Evolutionary conservation across 2,113 vertebrate species (phyloP).

Genomic region (Archilochus colubris): DNA sequence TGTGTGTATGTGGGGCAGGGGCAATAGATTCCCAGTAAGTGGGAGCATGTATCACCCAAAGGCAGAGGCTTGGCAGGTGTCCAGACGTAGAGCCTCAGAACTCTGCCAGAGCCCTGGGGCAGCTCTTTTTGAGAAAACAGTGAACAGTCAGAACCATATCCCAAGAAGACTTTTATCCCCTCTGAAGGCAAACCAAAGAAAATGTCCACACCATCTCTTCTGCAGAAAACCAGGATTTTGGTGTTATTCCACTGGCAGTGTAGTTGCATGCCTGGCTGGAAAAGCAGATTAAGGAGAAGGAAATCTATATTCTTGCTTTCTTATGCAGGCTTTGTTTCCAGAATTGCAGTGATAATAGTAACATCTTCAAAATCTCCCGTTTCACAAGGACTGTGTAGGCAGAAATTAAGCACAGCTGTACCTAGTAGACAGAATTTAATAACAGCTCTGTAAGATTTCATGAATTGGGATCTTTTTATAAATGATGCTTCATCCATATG

Average conservation of each 20-base stretch:
- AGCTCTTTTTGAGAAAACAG: slow-evolving; percentile 32
- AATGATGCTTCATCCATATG: not conserved
- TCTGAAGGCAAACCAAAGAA: slow-evolving; percentile 42
- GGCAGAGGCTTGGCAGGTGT: slow-evolving; percentile 12
- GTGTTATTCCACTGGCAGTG: not conserved
- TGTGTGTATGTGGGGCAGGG: not conserved
- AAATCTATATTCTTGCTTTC: not conserved
- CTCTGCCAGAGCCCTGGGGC: slow-evolving; percentile 8
- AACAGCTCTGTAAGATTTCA: not conserved
- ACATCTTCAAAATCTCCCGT: not conserved
- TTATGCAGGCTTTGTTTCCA: not conserved
- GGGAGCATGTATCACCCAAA: not conserved
- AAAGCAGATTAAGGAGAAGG: not conserved
- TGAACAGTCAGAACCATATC: slow-evolving; percentile 26
- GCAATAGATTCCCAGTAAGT: not conserved
- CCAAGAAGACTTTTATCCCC: slow-evolving; percentile 1
- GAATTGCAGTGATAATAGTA: not conserved
- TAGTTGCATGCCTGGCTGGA: not conserved
- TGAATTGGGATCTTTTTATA: not conserved
- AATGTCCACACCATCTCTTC: slow-evolving; percentile 19
- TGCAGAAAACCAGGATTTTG: not conserved
- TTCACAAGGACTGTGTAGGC: not conserved
- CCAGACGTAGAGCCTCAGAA: slow-evolving; percentile 4
- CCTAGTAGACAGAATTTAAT: not conserved
- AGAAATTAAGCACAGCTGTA: slow-evolving; percentile 26